phyloP scores from a whole-genome alignment of 2,888 invertebrate species.

The Acanthoscelides obtectus region DNA sequence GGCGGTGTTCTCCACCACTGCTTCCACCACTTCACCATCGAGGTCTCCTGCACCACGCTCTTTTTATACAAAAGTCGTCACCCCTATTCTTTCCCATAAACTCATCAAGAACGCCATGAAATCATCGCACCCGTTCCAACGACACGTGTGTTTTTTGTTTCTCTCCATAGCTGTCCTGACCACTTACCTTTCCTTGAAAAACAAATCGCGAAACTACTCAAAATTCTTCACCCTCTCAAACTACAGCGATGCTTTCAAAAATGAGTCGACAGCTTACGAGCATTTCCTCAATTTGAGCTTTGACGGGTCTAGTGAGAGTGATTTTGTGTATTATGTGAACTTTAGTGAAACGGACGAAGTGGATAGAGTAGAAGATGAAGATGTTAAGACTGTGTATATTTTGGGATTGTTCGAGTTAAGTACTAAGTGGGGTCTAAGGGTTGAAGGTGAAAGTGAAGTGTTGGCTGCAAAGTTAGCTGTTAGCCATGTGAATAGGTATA shows the following conservation, averaged over 20 bases:
- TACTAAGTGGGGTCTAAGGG: constrained; percentile 57
- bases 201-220: constrained; percentile 1
- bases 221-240: neutral
- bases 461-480: constrained; percentile 77
- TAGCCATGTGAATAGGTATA: constrained; percentile 68
- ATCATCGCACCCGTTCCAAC: constrained; percentile 26
- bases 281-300: neutral
- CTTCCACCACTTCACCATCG: neutral
- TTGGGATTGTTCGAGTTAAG: constrained; percentile 78
- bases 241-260: neutral
- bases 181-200: constrained; percentile 24
- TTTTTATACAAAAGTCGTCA: neutral
- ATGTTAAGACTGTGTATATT: constrained; percentile 40
- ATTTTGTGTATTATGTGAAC: constrained; percentile 2
- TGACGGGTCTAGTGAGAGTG: neutral
- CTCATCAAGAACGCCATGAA: constrained; percentile 12
- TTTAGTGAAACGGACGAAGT: constrained; percentile 1
- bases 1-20: neutral
- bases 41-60: neutral
- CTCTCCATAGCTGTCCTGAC: constrained; percentile 31
- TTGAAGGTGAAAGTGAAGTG: constrained; percentile 69
- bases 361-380: neutral
- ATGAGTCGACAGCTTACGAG: neutral
- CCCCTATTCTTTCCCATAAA: neutral
- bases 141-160: constrained; percentile 34